Percentiles rank a stretch among this genome's conserved stretches.
Evolutionary conservation across 2,113 vertebrate genomes (phyloP).

Genomic region (Cryptomyrus ogoouensis): DNA sequence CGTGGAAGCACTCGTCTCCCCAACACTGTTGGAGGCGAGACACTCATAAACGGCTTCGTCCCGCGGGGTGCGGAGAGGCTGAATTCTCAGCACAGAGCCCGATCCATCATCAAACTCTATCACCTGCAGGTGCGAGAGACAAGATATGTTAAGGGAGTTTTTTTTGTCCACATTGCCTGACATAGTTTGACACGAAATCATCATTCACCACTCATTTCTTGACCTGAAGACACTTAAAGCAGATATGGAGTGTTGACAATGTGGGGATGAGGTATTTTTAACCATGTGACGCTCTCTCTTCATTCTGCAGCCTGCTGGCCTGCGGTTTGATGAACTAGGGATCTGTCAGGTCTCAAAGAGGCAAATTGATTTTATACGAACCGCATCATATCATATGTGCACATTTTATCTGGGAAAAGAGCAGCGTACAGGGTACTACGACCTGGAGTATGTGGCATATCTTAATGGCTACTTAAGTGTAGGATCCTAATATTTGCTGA

Average conservation of each 20-base stretch:
- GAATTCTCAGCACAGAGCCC: conserved; percentile 95
- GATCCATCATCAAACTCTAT: conserved; percentile 98
- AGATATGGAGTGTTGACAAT: background rate
- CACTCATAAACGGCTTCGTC: conserved; percentile 98
- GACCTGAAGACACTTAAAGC: background rate
- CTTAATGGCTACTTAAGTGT: conserved; percentile 2
- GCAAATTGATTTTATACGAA: background rate
- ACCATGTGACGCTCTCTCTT: background rate
- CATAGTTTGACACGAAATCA: background rate
- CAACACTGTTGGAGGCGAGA: conserved; percentile 87
- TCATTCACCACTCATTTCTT: conserved; percentile 3
- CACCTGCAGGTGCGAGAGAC: conserved; percentile 76
- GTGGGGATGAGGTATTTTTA: background rate
- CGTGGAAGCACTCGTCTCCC: conserved; percentile 88
- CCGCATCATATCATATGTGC: background rate
- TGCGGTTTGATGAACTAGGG: background rate
- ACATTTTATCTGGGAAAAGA: background rate
- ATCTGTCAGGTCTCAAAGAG: background rate
- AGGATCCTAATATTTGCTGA: background rate
- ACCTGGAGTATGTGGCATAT: background rate
- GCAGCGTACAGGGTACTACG: background rate
- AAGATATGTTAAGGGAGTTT: conserved; percentile 75
- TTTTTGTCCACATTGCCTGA: conserved; percentile 44
- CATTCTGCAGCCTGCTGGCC: background rate
- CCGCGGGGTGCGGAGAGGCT: conserved; percentile 87